Evolutionary conservation across 1,140 invertebrate species (phyloP).

Genomic region (Pteromalus puparum): DNA sequence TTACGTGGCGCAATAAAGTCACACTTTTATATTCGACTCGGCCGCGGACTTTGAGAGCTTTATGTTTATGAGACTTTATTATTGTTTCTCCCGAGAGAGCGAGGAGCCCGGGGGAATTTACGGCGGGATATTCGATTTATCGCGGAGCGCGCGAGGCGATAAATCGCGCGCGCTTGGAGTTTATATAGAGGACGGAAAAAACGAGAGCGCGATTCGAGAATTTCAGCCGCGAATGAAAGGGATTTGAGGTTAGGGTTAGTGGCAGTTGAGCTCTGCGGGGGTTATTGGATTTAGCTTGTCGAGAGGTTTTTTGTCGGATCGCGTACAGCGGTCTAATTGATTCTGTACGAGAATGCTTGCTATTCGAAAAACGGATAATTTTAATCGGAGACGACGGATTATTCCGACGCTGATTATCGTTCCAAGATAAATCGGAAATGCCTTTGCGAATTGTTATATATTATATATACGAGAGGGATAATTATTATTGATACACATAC

Average conservation of each 20-base stretch:
- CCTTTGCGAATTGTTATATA: background rate
- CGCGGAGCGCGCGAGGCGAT: background rate
- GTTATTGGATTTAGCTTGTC: background rate
- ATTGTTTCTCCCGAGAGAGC: background rate
- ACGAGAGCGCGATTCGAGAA: background rate
- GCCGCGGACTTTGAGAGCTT: background rate
- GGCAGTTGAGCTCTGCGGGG: background rate
- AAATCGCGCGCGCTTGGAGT: background rate
- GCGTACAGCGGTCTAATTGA: background rate
- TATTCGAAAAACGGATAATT: background rate
- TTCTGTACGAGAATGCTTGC: background rate
- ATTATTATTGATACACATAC: background rate
- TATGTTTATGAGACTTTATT: conserved; percentile 32
- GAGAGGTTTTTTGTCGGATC: background rate
- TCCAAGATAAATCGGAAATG: background rate
- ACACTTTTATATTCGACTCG: background rate
- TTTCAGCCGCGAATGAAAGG: background rate
- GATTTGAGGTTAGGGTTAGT: background rate
- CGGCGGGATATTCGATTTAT: conserved; percentile 21
- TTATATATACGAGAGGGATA: background rate
- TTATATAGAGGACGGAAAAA: background rate
- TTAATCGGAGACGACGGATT: background rate
- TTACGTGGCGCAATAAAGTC: background rate
- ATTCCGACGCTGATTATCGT: too few relatives aligned
- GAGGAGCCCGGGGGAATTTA: background rate